phyloP scores from a whole-genome alignment of 2,888 invertebrate genomes.

The Ochropleura leucogaster region DNA sequence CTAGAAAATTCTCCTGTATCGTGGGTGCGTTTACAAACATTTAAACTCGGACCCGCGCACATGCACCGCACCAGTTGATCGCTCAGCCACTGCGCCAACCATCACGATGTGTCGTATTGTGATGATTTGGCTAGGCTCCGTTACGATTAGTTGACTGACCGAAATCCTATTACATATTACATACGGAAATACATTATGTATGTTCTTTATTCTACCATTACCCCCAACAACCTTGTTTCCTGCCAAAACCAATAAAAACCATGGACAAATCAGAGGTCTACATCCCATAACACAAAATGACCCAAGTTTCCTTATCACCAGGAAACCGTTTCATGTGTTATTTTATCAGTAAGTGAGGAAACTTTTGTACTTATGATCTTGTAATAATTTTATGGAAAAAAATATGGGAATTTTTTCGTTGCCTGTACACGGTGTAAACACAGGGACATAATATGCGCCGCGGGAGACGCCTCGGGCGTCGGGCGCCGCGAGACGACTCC shows the following conservation, averaged over 20 bases:
- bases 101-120: too few species aligned
- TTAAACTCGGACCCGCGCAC: too few species aligned
- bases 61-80: too few species aligned
- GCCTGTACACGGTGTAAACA: neutral
- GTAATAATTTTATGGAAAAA: conserved; percentile 33
- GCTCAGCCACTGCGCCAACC: too few species aligned
- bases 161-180: neutral
- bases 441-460: too few species aligned
- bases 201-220: neutral
- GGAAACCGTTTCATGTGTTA: conserved; percentile 15
- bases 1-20: too few species aligned
- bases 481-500: too few species aligned
- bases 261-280: neutral
- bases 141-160: neutral
- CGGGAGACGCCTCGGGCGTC: too few species aligned
- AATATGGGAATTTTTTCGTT: neutral
- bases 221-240: conserved; percentile 10
- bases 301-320: conserved; percentile 19
- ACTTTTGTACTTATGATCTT: conserved; percentile 33
- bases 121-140: neutral
- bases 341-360: conserved; percentile 13
- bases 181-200: neutral
- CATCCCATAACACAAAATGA: conserved; percentile 9
- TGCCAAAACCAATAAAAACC: conserved; percentile 25
- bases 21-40: too few species aligned